Conservation (phyloP, 1,140 invertebrate species). For the Drosophila pallidifrons region DNA sequence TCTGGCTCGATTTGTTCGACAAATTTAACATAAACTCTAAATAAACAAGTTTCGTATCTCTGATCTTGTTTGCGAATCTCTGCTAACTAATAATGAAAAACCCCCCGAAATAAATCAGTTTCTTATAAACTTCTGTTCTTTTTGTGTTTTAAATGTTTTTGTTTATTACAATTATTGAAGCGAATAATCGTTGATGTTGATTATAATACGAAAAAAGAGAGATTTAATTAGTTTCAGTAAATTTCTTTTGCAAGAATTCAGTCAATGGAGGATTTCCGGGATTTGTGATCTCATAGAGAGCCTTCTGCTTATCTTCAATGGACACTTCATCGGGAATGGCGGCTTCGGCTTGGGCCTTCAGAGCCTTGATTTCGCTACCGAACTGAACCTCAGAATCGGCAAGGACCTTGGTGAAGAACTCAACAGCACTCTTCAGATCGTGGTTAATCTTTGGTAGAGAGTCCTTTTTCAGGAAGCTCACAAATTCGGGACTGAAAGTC, state of each 20-base stretch:
- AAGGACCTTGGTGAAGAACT: slow-evolving; percentile 58
- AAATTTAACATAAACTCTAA: neutral
- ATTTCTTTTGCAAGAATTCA: slow-evolving; percentile 62
- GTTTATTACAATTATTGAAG: slow-evolving; percentile 27
- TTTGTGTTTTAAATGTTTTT: slow-evolving; percentile 16
- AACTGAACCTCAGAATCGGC: slow-evolving; percentile 23
- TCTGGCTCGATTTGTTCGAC: neutral
- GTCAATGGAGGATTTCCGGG: slow-evolving; percentile 47
- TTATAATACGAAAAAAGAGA: neutral
- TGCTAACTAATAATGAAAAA: neutral
- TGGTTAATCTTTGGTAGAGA: slow-evolving; percentile 54
- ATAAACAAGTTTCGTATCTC: neutral
- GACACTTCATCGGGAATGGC: slow-evolving; percentile 39
- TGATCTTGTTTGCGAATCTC: neutral
- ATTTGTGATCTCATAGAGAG: slow-evolving; percentile 57
- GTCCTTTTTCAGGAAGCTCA: slow-evolving; percentile 53
- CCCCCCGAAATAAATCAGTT: slow-evolving; percentile 11
- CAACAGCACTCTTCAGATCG: slow-evolving; percentile 44
- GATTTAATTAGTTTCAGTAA: slow-evolving; percentile 47
- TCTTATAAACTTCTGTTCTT: neutral
- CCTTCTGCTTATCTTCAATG: slow-evolving; percentile 64
- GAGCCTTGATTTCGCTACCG: slow-evolving; percentile 44
- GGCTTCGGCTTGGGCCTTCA: slow-evolving; percentile 50
- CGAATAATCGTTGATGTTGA: slow-evolving; percentile 6
- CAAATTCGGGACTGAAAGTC: slow-evolving; percentile 50